Base-by-base conservation (phyloP, 30 jellyfish, hydroid and myxozoan genomes). In the Mastigias papua region DNA sequence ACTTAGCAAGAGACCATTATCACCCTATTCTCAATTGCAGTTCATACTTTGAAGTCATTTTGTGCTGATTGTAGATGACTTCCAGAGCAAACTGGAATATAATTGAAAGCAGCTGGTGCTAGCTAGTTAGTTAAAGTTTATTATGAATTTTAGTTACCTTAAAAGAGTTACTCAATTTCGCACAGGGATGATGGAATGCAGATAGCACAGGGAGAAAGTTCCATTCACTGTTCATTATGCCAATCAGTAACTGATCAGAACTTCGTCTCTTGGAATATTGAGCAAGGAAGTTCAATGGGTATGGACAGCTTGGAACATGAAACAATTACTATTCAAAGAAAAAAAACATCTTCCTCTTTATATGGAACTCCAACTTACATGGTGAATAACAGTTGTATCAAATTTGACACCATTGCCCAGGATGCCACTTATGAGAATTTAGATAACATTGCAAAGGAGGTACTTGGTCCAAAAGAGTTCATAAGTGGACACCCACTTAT, bases 401-500 rank as follows among this genome's bases (percentile, higher is more conserved):
- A 76, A 48, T 67, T 87, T 54, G 79, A 69, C 4, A 22, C 96
- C 0, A 73, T 93, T 15, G 33, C 35, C 27, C 91, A 87, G 27
- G 98, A 93, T 37, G 63, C 83, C 30, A 80, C 97, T 17, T 93
- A 81, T 73, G 66, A 77, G 21, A 97, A 88, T 67, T 62, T 28
- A 10, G 81, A 83, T 15, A 81, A 37, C 22, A 31, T 90, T 26
- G 95, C 97, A 17, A 93, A 93, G 78, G 97, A 93, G 57, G 54
- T 93, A 35, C 16, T 75, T 33, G 98, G 98, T 5, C 95, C 95
- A 10, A 78, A 86, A 66, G 98, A 87, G 51, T 21, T 33, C 60
- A 73, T 93, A 11, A 67, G 35, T 64, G 98, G 98, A 17, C 98
- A 93, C 74, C 98, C 98, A 2, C 84, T 93, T 17, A 35, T 42